A percentile compares a stretch with the other conserved stretches of the same genome.
phyloP scores from a whole-genome alignment of 2,797 vertebrate species.

The Danionella dracula region DNA sequence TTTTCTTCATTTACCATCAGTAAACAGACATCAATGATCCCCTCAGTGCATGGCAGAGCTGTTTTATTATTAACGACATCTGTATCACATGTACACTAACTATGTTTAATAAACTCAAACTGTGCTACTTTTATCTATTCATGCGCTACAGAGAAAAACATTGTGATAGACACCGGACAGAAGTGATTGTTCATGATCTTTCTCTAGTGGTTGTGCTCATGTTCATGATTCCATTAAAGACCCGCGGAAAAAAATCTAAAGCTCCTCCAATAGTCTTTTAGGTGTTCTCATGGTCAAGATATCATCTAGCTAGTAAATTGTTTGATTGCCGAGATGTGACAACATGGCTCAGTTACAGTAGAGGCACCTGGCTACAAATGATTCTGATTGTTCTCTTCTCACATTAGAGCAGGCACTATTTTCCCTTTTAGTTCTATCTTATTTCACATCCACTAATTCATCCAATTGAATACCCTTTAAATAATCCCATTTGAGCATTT shows the following conservation, averaged over 20 bases:
- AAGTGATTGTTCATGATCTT: not conserved
- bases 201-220: no score
- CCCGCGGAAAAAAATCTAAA: no score
- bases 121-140: not conserved
- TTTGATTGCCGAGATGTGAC: no score
- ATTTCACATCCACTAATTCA: not conserved
- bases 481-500: not conserved
- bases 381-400: conserved; percentile 12
- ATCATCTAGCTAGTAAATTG: no score
- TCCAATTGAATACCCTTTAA: not conserved
- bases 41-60: not conserved
- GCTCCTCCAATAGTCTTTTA: no score
- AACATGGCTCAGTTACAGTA: no score
- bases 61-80: not conserved
- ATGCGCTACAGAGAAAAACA: not conserved
- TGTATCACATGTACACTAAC: not conserved
- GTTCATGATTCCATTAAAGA: no score
- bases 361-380: no score
- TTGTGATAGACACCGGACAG: not conserved
- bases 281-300: no score
- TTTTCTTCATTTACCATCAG: no score
- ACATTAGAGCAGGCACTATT: not conserved
- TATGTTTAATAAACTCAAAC: not conserved
- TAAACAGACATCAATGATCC: no score
- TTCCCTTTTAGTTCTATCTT: not conserved